Evolutionary conservation across 1,140 invertebrate species (phyloP).

Genomic region (Drosophila eugracilis): DNA sequence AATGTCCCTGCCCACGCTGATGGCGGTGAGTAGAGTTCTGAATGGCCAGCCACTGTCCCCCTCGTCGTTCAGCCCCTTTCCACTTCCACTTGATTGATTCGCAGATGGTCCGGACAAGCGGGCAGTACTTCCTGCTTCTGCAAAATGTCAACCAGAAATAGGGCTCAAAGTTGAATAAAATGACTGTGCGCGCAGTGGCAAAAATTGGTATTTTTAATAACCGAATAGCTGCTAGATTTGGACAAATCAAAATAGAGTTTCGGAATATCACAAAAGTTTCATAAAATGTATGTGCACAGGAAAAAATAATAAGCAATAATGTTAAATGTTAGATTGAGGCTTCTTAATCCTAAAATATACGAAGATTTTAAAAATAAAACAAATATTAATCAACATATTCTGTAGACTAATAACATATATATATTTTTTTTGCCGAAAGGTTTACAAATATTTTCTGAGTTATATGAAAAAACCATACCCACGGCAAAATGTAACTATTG

Average conservation of each 20-base stretch:
- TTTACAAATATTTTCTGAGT: no score
- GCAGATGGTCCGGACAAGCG: constrained; percentile 75
- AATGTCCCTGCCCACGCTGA: constrained; percentile 75
- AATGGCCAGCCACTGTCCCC: neutral
- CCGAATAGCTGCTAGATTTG: neutral
- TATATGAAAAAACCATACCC: no score
- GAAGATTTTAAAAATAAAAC: no score
- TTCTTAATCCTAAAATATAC: no score
- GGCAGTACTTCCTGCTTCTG: constrained; percentile 74
- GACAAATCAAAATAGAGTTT: neutral
- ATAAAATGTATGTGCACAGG: neutral
- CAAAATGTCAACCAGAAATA: constrained; percentile 70
- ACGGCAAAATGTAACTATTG: no score
- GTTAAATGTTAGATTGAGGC: no score
- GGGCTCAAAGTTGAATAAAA: constrained; percentile 23
- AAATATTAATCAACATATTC: no score
- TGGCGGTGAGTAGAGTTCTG: constrained; percentile 63
- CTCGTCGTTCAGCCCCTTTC: neutral
- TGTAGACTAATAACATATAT: no score
- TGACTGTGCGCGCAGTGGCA: constrained; percentile 1
- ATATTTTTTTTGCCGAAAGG: no score
- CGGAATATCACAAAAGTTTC: neutral
- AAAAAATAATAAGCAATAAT: neutral
- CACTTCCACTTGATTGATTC: constrained; percentile 48
- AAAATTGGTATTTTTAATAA: constrained; percentile 1